Evolutionary conservation across 2,797 vertebrate species (phyloP).

Genomic region (Meriones psammophilus): DNA sequence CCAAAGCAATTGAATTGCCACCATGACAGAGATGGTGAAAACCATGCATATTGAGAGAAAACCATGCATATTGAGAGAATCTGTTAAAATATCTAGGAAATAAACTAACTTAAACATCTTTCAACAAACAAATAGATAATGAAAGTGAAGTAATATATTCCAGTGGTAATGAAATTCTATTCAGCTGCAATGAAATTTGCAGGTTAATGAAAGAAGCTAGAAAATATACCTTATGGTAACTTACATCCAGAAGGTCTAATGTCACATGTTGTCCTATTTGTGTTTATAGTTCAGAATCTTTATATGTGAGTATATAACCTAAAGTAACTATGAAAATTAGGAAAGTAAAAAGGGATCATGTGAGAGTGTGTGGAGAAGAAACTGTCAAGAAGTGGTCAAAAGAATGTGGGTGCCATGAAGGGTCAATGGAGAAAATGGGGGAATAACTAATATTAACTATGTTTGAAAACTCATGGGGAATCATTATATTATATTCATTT

Average conservation of each 20-base stretch:
- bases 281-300: background rate
- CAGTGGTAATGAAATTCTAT: too few relatives aligned
- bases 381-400: background rate
- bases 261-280: background rate
- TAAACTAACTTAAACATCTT: background rate
- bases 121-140: background rate
- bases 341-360: background rate
- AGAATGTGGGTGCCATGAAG: background rate
- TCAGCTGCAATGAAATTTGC: background rate
- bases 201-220: background rate
- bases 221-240: background rate
- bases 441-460: background rate
- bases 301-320: background rate
- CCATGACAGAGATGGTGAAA: slow-evolving; percentile 2
- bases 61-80: background rate
- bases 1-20: background rate
- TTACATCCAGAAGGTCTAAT: background rate
- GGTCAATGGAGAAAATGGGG: too few relatives aligned
- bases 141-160: too few relatives aligned
- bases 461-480: background rate
- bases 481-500: background rate
- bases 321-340: background rate
- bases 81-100: background rate
- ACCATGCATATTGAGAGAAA: background rate
- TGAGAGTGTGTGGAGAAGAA: background rate